Evolutionary conservation across 2,113 vertebrate genomes (phyloP).

Genomic region (Ictalurus punctatus): DNA sequence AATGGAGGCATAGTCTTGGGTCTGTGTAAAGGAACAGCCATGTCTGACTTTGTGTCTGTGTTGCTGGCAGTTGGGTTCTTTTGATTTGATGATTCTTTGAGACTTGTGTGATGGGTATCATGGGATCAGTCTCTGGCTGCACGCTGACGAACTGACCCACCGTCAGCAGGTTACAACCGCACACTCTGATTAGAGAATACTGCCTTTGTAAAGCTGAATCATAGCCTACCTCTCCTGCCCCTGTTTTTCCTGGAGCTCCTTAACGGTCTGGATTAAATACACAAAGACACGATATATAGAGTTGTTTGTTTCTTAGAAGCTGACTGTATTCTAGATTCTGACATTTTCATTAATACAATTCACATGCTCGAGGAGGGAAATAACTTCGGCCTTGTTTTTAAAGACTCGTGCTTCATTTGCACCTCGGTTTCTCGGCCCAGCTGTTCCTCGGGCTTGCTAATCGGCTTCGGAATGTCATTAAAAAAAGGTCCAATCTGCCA

Average conservation of each 20-base stretch:
- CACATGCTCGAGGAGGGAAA: not conserved
- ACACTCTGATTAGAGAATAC: slow-evolving; percentile 54
- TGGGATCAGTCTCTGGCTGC: slow-evolving; percentile 54
- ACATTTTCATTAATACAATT: not conserved
- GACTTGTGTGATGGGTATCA: slow-evolving; percentile 63
- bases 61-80: not conserved
- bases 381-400: slow-evolving; percentile 11
- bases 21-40: not conserved
- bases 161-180: slow-evolving; percentile 36
- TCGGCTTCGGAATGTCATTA: slow-evolving; percentile 37
- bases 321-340: not conserved
- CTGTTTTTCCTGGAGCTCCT: slow-evolving; percentile 60
- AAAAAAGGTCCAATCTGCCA: slow-evolving; percentile 22
- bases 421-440: slow-evolving; percentile 26
- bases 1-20: not conserved
- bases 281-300: not conserved
- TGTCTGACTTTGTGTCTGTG: not conserved
- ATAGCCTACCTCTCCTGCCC: slow-evolving; percentile 56
- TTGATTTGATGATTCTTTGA: not conserved
- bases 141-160: slow-evolving; percentile 53
- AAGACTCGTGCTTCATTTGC: slow-evolving; percentile 36
- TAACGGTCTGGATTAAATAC: slow-evolving; percentile 34
- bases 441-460: slow-evolving; percentile 27
- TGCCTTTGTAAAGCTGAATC: slow-evolving; percentile 50
- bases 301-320: slow-evolving; percentile 3